Percentiles rank a stretch among this genome's conserved stretches.
phyloP scores from a whole-genome alignment of 92 coral and sea anemone genomes.

The Palythoa grandiflora region DNA sequence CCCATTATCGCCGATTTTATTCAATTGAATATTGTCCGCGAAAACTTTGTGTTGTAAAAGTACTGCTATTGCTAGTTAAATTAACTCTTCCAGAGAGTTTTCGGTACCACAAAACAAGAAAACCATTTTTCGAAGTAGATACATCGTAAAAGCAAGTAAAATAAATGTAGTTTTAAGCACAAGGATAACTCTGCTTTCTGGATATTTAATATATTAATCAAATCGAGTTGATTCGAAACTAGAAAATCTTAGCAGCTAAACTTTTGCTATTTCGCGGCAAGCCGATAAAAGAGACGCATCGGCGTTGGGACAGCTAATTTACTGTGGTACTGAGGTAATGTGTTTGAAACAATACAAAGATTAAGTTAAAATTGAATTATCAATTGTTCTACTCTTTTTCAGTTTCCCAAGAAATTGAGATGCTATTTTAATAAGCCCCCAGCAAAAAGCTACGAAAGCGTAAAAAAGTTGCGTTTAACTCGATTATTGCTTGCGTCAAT shows the following conservation, averaged over 20 bases:
- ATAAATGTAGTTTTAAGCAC: background rate
- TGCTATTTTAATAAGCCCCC: background rate
- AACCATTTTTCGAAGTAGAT: background rate
- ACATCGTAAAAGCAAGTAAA: background rate
- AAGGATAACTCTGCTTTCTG: background rate
- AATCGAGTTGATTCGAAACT: background rate
- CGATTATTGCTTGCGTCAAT: no score
- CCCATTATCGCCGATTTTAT: conserved; percentile 43
- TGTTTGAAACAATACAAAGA: background rate
- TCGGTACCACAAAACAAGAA: background rate
- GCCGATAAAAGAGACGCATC: background rate
- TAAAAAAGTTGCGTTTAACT: no score
- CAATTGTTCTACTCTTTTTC: background rate
- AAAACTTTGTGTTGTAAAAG: background rate
- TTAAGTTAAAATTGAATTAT: background rate
- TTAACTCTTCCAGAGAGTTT: background rate
- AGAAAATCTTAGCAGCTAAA: background rate
- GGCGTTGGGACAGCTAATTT: background rate
- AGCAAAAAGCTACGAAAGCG: no score
- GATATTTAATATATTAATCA: background rate
- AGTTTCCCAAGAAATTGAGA: background rate
- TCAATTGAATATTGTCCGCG: conserved; percentile 40
- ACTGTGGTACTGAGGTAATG: background rate
- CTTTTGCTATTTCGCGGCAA: background rate
- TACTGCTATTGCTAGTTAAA: background rate